These are phyloP conservation scores for Alectoris magna DNA, from an alignment of 2,797 vertebrate species.

Conservation along the genomic window DNA sequence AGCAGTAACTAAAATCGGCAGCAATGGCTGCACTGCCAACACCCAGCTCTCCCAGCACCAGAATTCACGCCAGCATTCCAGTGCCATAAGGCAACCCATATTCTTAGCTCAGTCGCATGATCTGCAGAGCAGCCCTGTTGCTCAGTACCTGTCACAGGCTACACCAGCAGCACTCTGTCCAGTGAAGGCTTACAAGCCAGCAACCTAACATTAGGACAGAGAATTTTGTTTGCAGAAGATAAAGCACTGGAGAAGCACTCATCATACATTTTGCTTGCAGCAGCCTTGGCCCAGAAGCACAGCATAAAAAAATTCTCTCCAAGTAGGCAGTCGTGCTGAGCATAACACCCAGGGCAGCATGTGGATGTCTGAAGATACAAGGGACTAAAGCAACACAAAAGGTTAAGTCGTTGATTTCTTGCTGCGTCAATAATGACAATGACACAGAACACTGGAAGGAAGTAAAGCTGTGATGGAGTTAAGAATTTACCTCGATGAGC, in stretches of 20 bases:
- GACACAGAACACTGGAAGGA: background rate
- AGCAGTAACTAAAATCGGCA: background rate
- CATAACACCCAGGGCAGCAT: background rate
- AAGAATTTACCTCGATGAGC: background rate
- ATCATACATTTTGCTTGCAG: background rate
- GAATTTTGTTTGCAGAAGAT: background rate
- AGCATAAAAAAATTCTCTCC: background rate
- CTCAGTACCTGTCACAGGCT: rapidly evolving
- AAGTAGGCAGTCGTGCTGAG: rapidly evolving
- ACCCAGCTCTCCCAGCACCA: background rate
- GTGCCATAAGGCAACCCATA: background rate
- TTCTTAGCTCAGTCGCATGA: rapidly evolving
- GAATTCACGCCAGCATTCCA: background rate
- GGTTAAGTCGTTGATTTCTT: background rate
- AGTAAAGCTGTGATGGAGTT: background rate
- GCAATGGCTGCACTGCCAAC: background rate
- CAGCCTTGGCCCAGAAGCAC: background rate
- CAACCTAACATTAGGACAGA: background rate
- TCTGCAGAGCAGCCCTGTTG: background rate
- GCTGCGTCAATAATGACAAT: background rate
- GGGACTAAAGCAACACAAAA: background rate
- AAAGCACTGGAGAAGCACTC: background rate
- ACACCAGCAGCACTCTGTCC: background rate
- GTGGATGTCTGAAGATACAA: background rate
- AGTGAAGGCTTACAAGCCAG: background rate